Evolutionary conservation across 2,797 vertebrate genomes (phyloP).

Genomic region (Pempheris klunzingeri): DNA sequence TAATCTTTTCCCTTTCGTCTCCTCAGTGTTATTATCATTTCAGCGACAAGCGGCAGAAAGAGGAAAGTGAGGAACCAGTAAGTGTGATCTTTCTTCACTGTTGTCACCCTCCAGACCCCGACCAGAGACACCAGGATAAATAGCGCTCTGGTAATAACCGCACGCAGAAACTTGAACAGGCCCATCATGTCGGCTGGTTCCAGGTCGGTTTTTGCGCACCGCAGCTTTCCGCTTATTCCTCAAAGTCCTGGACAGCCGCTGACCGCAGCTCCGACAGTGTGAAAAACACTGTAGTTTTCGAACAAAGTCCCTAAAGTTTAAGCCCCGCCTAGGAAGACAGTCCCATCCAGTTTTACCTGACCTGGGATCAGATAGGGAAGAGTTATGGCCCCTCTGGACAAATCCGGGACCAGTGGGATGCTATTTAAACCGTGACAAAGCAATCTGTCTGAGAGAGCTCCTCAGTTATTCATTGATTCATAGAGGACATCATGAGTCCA

Average conservation of each 20-base stretch:
- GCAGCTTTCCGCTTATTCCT: not conserved
- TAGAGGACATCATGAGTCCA: not conserved
- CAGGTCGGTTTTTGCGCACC: not conserved
- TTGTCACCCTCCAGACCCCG: slow-evolving; percentile 91
- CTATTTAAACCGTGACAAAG: not conserved
- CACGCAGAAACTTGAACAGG: slow-evolving; percentile 85
- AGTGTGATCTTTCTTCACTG: slow-evolving; percentile 83
- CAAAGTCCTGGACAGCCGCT: not conserved
- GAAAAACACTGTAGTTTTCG: not conserved
- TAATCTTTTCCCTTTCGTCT: slow-evolving; percentile 91
- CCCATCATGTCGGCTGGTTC: slow-evolving; percentile 66
- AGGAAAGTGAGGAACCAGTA: slow-evolving; percentile 92
- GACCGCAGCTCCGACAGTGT: not conserved
- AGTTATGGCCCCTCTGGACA: not conserved
- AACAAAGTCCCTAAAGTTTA: slow-evolving; percentile 53
- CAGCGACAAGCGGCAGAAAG: slow-evolving; percentile 88
- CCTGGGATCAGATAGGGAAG: not conserved
- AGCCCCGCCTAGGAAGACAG: slow-evolving; percentile 53
- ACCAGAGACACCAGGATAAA: slow-evolving; percentile 90
- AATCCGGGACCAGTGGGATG: not conserved
- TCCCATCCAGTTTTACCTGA: not conserved
- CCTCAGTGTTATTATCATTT: slow-evolving; percentile 91
- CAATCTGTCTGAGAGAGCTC: too few species aligned
- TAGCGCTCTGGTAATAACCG: slow-evolving; percentile 87
- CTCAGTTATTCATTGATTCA: not conserved